Base-by-base conservation (phyloP, 1,140 invertebrate species). In the Caenorhabditis brenneri region DNA sequence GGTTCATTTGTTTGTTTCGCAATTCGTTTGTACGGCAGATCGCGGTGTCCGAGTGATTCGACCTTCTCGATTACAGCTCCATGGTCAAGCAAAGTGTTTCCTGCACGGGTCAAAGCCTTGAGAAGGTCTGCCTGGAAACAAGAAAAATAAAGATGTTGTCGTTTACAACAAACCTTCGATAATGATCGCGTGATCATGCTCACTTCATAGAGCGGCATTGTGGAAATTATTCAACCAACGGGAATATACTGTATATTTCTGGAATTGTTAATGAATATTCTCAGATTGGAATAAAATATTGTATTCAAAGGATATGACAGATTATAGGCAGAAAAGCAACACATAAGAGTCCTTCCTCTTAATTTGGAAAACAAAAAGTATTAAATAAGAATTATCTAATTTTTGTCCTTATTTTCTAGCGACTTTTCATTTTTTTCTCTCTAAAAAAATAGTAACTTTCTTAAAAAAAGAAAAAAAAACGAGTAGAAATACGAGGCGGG, bases 141-240 rank as follows among this genome's bases (percentile, higher is more conserved):
- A n/a, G n/a, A 85, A 88, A 86, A 78, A 27, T 15, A 16, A 27
- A 46, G 24, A 12, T 10, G 27, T 55, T 22, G 6, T 12, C 29
- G 9, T 36, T 69, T 39, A 22, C 24, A 42, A 24, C 53, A 48
- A 27, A 89, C 89, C 88, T 89, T 91, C 33, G 87, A 82, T 42
- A 90, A 51, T 16, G 87, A 85, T 82, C 86, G 80, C 22, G 89
- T 87, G 27, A 90, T 88, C 27, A 90, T 24, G 31, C 89, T 91
- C 12, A 90, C 65, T 86, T 90, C 89, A 80, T 87, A 90, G 15
- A 87, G 84, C n/a, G 89, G 89, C 89, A 90, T 90, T 80, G 6
- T 39, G n/a, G n/a, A n/a, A n/a, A n/a, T n/a, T n/a, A n/a, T n/a
- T n/a, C n/a, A n/a, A n/a, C n/a, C n/a, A n/a, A n/a, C n/a, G n/a